phyloP scores from a whole-genome alignment of 1,140 invertebrate species.

The Zaprionus kolodkinae region DNA sequence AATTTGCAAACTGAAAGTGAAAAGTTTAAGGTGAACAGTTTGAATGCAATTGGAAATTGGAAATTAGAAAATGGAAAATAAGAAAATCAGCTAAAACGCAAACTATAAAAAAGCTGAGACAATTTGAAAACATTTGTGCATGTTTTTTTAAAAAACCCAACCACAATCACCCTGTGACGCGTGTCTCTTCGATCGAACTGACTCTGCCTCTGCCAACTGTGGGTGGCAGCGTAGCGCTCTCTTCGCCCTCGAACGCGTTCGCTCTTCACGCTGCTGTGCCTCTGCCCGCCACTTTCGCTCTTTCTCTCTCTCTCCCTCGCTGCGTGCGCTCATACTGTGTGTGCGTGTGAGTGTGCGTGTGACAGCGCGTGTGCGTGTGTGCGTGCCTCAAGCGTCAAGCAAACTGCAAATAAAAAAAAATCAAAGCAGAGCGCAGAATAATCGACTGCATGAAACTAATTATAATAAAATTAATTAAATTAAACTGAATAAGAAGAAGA shows the following conservation, averaged over 20 bases:
- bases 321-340: slow-evolving; percentile 4
- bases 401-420: slow-evolving; percentile 40
- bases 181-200: slow-evolving; percentile 56
- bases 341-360: slow-evolving; percentile 24
- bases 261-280: slow-evolving; percentile 37
- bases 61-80: slow-evolving; percentile 12
- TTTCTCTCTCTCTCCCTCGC: slow-evolving; percentile 15
- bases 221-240: slow-evolving; percentile 53
- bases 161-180: slow-evolving; percentile 64
- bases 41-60: neutral
- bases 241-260: slow-evolving; percentile 41
- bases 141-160: slow-evolving; percentile 10
- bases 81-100: slow-evolving; percentile 15
- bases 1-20: slow-evolving; percentile 6
- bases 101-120: slow-evolving; percentile 12
- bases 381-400: slow-evolving; percentile 44
- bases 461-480: neutral
- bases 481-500: slow-evolving; percentile 3
- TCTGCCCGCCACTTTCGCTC: slow-evolving; percentile 13
- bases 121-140: slow-evolving; percentile 66
- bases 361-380: slow-evolving; percentile 40
- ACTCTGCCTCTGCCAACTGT: slow-evolving; percentile 39
- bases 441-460: slow-evolving; percentile 2
- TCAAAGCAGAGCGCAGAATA: slow-evolving; percentile 3
- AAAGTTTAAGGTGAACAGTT: slow-evolving; percentile 19